A percentile compares a stretch with the other conserved stretches of the same genome.
These are phyloP conservation scores for Phocoena phocoena DNA, from an alignment of 2,113 vertebrate genomes.

Conservation along the genomic window DNA sequence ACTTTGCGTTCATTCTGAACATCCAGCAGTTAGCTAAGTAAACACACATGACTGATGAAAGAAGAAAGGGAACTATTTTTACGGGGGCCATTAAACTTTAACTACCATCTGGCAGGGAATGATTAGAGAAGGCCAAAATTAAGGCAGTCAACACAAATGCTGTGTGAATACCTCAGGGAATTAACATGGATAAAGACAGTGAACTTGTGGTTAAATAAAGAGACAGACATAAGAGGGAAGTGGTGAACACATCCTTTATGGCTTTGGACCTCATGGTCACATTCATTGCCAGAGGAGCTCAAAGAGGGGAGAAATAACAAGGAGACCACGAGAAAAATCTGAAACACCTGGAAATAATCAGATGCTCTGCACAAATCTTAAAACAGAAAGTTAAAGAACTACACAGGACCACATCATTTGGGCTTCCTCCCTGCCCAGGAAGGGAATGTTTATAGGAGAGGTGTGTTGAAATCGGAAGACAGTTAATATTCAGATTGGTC, in stretches of 20 bases:
- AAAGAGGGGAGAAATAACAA: slow-evolving; percentile 75
- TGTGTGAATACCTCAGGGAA: slow-evolving; percentile 86
- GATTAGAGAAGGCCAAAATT: slow-evolving; percentile 91
- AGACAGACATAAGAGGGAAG: slow-evolving; percentile 85
- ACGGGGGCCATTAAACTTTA: slow-evolving; percentile 88
- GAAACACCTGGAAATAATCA: slow-evolving; percentile 87
- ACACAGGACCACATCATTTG: slow-evolving; percentile 82
- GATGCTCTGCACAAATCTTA: slow-evolving; percentile 80
- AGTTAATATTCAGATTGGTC: slow-evolving; percentile 86
- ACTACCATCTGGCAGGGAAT: slow-evolving; percentile 89
- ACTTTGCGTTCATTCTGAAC: slow-evolving; percentile 83
- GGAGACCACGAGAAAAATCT: slow-evolving; percentile 73
- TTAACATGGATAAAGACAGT: slow-evolving; percentile 83
- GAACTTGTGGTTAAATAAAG: slow-evolving; percentile 85
- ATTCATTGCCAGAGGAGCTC: slow-evolving; percentile 82
- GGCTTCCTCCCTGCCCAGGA: slow-evolving; percentile 83
- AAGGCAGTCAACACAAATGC: slow-evolving; percentile 89
- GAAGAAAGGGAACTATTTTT: slow-evolving; percentile 89
- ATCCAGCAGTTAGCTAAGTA: slow-evolving; percentile 86
- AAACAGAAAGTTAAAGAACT: slow-evolving; percentile 83
- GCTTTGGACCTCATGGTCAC: slow-evolving; percentile 83
- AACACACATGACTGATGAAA: slow-evolving; percentile 89
- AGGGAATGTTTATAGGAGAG: slow-evolving; percentile 85
- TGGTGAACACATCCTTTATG: slow-evolving; percentile 87
- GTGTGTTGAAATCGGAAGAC: slow-evolving; percentile 85